Base-by-base conservation (phyloP, 2,797 vertebrate genomes). In the Aldrovandia affinis region DNA sequence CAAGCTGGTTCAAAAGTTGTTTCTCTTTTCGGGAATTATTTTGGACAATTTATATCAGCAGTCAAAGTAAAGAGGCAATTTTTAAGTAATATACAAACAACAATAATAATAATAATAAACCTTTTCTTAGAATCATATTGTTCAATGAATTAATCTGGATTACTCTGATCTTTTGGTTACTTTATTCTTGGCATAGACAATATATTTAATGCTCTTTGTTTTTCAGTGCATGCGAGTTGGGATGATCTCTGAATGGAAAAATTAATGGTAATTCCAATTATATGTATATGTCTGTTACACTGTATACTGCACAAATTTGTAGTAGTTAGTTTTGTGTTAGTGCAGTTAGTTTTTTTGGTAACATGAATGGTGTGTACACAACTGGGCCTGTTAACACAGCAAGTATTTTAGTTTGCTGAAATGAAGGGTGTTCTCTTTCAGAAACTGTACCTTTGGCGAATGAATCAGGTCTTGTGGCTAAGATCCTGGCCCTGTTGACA, bases 391-490 rank as follows among this genome's bases (percentile, higher is more conserved):
- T 52, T 52, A 52, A 61, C 4, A 61, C 18, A 20, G 15, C 3
- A 10, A 61, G 57, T 61, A 3, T 70, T 18, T 44, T 2, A 8
- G 1, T 70, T 42, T 55, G 22, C 28, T 47, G 36, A 73, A 65
- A 14, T 9, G 0, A 42, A 15, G 28, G 50, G n/a, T 73, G 12
- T n/a, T 82, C 25, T 47, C 30, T 83, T 75, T 79, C 82, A 95
- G 94, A 0, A 0, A 0, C 39, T 6, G 0, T 75, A 0, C 82
- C 87, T 42, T 33, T 0, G 79, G 83, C 95, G 86, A 95, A 96
- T n/a, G 87, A 94, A 85, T 89, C 94, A 0, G 92, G 91, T 14
- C 86, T 96, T 89, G 93, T 93, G 83, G 93, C 95, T 0, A 94
- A 95, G 28, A 84, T 95, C 75, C 0, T 95, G 77, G 94, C 93